Evolutionary conservation across 2,888 invertebrate species (phyloP), one percentile per base, ranked within the genome.

Genomic region (Neoscelio sp.): DNA sequence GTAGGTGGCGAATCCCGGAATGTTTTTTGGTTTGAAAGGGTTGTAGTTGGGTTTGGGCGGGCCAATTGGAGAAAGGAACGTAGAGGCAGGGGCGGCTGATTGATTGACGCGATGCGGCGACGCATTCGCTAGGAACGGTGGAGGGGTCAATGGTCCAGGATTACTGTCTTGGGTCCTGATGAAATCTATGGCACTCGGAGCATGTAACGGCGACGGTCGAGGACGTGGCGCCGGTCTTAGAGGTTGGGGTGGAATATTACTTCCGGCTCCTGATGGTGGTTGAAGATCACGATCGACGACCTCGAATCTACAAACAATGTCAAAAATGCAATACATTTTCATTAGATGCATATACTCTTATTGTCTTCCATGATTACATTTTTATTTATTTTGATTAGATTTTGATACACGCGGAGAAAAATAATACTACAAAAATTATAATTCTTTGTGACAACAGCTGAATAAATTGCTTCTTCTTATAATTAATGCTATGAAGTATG

Each of bases 181-280:
- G 71, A 87, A 88, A 28, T 89, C 89, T n/a, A 85, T 76, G 26
- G 84, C 80, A 28, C 81, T 86, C 13, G 87, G 74, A 1, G 89
- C 80, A 10, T 88, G 87, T 33, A 90, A 81, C 0, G 90, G 89
- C 13, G 90, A 87, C 6, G 89, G 90, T 64, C 89, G 83, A 5
- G 90, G 87, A 35, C 90, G 87, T 23, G 87, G 84, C 7, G 94
- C 94, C 2, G 94, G 94, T 54, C 94, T 89, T 73, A 94, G 86
- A 0, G 94, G 94, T 83, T 94, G 94, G 1, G 94, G 94, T 2
- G 94, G 94, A 84, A 94, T 94, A 40, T 87, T 81, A 76, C 84
- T 81, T 67, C 83, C 82, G 50, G 76, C 82, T 42, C 67, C 78
- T 5, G 65, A 13, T 5, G 90, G 90, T 2, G 89, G 89, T 75